Conservation (phyloP, 2,888 invertebrate genomes). For the Mellilla xanthometata region DNA sequence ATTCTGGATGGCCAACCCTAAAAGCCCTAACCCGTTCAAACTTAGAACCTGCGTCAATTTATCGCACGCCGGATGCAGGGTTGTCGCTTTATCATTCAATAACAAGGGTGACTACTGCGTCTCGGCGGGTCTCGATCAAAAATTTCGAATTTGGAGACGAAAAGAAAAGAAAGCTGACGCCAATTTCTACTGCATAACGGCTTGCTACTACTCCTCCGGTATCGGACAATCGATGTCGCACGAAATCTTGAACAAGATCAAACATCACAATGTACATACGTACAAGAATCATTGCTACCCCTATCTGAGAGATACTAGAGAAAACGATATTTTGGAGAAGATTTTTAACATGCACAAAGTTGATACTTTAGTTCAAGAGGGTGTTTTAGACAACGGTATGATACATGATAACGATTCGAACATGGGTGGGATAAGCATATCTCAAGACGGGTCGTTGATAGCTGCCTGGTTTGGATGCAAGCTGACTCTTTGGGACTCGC, state of each 20-base stretch:
- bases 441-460: slow-evolving; percentile 74
- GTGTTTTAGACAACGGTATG: slow-evolving; percentile 24
- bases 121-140: slow-evolving; percentile 70
- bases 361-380: slow-evolving; percentile 33
- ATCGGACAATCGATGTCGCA: slow-evolving; percentile 56
- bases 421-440: slow-evolving; percentile 73
- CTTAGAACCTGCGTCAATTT: slow-evolving; percentile 70
- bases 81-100: slow-evolving; percentile 62
- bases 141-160: slow-evolving; percentile 66
- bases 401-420: slow-evolving; percentile 45
- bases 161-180: no score
- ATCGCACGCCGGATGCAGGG: slow-evolving; percentile 69
- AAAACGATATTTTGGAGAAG: slow-evolving; percentile 55
- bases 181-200: slow-evolving; percentile 63
- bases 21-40: slow-evolving; percentile 47
- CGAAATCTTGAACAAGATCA: slow-evolving; percentile 58
- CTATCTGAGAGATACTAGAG: slow-evolving; percentile 44
- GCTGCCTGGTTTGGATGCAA: slow-evolving; percentile 78
- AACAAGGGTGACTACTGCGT: slow-evolving; percentile 65
- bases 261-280: slow-evolving; percentile 42
- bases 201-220: slow-evolving; percentile 73
- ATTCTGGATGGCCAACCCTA: slow-evolving; percentile 50
- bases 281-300: slow-evolving; percentile 41
- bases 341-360: slow-evolving; percentile 65
- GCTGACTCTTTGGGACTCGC: slow-evolving; percentile 72